Percentiles rank a stretch among this genome's conserved stretches.
These are phyloP conservation scores for Falco novaeseelandiae DNA, from an alignment of 2,797 vertebrate genomes.

Conservation along the genomic window DNA sequence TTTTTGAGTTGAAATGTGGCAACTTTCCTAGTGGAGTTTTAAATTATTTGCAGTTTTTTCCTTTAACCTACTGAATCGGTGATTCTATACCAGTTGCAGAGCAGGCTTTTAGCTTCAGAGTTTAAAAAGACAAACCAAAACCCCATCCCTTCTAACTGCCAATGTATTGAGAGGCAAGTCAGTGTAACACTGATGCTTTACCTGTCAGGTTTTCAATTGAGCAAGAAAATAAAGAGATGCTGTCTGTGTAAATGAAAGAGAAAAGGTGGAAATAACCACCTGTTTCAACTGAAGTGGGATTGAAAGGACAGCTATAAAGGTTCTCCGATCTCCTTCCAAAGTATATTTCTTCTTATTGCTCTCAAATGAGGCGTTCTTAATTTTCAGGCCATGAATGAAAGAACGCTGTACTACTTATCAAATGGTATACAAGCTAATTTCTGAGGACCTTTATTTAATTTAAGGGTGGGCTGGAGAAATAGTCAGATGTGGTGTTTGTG, in stretches of 20 bases:
- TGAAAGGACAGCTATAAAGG: background rate
- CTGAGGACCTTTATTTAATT: background rate
- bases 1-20: background rate
- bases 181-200: background rate
- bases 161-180: background rate
- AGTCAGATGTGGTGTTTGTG: background rate
- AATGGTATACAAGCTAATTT: background rate
- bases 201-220: background rate
- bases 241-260: background rate
- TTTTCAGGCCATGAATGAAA: background rate
- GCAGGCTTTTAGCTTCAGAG: background rate
- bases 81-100: background rate
- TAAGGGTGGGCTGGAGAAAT: background rate
- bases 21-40: background rate
- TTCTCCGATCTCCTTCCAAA: background rate
- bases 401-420: background rate
- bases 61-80: background rate
- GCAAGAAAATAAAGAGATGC: background rate
- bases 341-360: background rate
- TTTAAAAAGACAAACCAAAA: background rate
- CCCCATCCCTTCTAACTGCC: background rate
- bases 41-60: background rate
- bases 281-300: background rate
- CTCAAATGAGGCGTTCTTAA: background rate
- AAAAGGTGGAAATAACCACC: background rate